These are phyloP conservation scores for Eupeodes luniger DNA, from an alignment of 2,888 invertebrate genomes.

Conservation along the genomic window DNA sequence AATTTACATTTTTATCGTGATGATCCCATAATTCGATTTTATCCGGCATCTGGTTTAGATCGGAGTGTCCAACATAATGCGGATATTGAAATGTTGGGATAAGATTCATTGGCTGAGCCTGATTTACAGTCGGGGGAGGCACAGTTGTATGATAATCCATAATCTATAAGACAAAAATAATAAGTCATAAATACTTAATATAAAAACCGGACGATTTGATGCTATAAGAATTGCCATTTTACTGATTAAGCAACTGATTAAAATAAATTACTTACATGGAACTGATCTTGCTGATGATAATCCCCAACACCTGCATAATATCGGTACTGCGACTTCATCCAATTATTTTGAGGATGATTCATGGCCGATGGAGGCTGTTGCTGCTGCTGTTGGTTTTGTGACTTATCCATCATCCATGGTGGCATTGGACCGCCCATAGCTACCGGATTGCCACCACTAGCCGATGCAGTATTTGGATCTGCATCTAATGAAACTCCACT, in stretches of 20 bases:
- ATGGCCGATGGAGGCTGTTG: conserved; percentile 77
- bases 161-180: conserved; percentile 78
- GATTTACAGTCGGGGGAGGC: conserved; percentile 80
- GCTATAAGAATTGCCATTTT: too few species aligned
- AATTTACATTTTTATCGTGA: conserved; percentile 83
- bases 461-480: conserved; percentile 60
- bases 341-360: conserved; percentile 79
- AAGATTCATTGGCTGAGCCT: conserved; percentile 81
- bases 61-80: conserved; percentile 81
- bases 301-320: conserved; percentile 80
- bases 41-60: conserved; percentile 82
- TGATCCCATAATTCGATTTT: conserved; percentile 84
- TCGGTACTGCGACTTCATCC: conserved; percentile 81
- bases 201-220: too few species aligned
- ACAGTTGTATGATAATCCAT: conserved; percentile 83
- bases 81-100: conserved; percentile 83
- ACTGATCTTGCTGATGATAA: conserved; percentile 82
- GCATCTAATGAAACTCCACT: conserved; percentile 76
- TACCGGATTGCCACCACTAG: conserved; percentile 74
- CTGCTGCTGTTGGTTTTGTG: conserved; percentile 74
- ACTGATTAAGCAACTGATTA: too few species aligned
- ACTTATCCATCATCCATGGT: conserved; percentile 80
- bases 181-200: neutral
- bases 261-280: conserved; percentile 79
- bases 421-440: conserved; percentile 77